Evolutionary conservation across 2,113 vertebrate species (phyloP).

Genomic region (Pardalotus punctatus): DNA sequence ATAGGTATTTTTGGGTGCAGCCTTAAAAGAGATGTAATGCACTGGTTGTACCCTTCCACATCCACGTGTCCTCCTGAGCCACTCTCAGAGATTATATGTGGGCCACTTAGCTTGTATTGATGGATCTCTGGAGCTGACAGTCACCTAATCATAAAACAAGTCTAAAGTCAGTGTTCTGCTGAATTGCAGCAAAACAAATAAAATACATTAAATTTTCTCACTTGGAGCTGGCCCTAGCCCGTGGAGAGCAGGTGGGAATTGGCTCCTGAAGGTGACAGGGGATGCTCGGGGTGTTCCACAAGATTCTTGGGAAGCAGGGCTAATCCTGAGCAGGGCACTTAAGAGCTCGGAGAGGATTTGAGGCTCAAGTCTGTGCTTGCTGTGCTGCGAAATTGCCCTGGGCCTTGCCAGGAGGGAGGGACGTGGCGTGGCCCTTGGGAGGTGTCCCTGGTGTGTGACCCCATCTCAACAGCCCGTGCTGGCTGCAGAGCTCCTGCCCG

Average conservation of each 20-base stretch:
- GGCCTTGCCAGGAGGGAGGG: neutral
- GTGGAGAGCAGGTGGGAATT: rapidly evolving
- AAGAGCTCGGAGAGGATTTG: neutral
- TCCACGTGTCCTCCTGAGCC: neutral
- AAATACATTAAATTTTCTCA: rapidly evolving
- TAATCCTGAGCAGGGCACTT: neutral
- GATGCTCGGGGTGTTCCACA: rapidly evolving
- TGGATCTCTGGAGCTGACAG: neutral
- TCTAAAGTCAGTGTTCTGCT: neutral
- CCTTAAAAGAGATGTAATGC: neutral
- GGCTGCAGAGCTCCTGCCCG: neutral
- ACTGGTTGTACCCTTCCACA: neutral
- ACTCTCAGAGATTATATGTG: neutral
- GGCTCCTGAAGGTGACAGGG: neutral
- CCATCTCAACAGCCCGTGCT: rapidly evolving
- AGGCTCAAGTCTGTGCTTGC: neutral
- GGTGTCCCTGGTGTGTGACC: neutral
- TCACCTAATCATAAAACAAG: neutral
- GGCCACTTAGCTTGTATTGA: neutral
- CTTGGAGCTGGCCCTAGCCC: neutral
- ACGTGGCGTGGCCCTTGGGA: neutral
- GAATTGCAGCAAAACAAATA: neutral
- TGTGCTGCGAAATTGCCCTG: neutral
- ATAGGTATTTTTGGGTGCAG: neutral
- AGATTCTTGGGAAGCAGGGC: neutral